Base-by-base conservation (phyloP, 2,113 vertebrate species). In the Tragelaphus buxtoni region DNA sequence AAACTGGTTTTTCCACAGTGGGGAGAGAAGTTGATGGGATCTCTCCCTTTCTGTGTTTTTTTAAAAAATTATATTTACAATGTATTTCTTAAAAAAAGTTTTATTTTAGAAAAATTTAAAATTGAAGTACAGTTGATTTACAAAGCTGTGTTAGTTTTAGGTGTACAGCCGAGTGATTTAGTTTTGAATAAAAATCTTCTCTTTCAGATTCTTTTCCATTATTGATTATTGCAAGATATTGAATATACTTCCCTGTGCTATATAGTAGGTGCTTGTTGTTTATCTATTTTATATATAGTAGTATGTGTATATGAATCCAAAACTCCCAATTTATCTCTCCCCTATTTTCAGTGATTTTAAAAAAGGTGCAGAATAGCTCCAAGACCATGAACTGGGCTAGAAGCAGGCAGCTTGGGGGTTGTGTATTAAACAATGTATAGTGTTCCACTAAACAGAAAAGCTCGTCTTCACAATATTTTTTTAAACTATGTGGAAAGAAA, bases 1-100 rank as follows among this genome's bases (percentile, higher is more conserved):
- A 90, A 89, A 89, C 88, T 86, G 95, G 88, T 91, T 97, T 97
- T 96, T 96, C 96, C 91, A 51, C 69, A 5, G 69, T 0, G 30
- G 28, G n/a, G 26, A n/a, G 39, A 32, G 42, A 32, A 81, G 85
- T 86, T 63, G 16, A 7, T 3, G 28, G 53, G 63, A 77, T 53
- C 49, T 91, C 47, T 17, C 10, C 5, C 18, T 53, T 80, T 51
- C 49, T 53, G 49, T 51, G 10, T 22, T 53, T 79, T 77, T 79
- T 47, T 14, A 4, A 0, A 5, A n/a, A 47, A 79, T 53, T 80
- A 80, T 80, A 79, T 79, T 51, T 32, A 79, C 76, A 80, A 80
- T 53, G 20, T n/a, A 51, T 53, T 80, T 80, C 77, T 80, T 80
- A 12, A n/a, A 80, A 80, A 22, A 2, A 7, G 22, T 13, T 79